Base-by-base conservation (phyloP, 2,797 vertebrate species). In the Anguilla obscura region DNA sequence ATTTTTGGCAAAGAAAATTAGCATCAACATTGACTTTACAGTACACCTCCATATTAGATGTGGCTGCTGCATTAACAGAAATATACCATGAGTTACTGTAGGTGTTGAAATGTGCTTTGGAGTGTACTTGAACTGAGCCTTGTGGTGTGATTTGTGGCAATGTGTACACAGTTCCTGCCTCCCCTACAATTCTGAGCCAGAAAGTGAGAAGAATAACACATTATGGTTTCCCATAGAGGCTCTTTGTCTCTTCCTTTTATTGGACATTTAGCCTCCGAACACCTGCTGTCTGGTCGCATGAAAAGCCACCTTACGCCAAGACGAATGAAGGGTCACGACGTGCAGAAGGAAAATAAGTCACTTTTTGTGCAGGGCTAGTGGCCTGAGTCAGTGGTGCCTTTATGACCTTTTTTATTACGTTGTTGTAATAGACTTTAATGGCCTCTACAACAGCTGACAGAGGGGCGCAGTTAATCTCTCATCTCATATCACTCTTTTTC, bases 361-460 rank as follows among this genome's bases (percentile, higher is more conserved):
- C 45, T 50, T 50, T 50, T n/a, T 9, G 40, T 27, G 24, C 7
- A 50, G 79, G 79, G 21, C 79, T 24, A 27, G 79, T 82, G 79
- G 40, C 79, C 21, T 82, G 45, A 7, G 40, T 82, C 79, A n/a
- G 21, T 50, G 18, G 18, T 1, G 24, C 21, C 45, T 82, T 82
- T 50, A 82, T n/a, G 45, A 33, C 40, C 79, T n/a, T 50, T 66
- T 82, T 82, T 82, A 82, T 50, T 9, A 82, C 45, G 24, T 82
- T 82, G 79, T 50, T 82, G 79, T 82, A 82, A 82, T 82, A 82
- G 79, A 82, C 79, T 82, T 50, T 82, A 82, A 82, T 24, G 6
- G 45, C 79, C 24, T 50, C 45, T 50, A 82, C 79, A 82, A 82
- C 45, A 82, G 18, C 40, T 45, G 40, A 48, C 36, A 16, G 76